Evolutionary conservation across 2,113 vertebrate species (phyloP).

Genomic region (Tachysurus vachellii): DNA sequence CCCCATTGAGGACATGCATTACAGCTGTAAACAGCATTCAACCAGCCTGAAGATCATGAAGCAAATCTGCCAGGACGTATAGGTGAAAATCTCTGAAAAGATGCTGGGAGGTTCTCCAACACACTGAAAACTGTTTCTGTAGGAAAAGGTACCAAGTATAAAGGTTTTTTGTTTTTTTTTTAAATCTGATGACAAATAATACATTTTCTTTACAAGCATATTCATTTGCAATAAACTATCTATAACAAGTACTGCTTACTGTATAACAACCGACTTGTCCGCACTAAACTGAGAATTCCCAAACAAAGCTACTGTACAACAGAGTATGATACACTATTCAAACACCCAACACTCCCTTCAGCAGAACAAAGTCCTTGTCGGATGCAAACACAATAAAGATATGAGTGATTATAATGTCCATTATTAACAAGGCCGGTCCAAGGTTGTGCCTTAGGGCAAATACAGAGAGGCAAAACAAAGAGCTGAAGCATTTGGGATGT

Average conservation of each 20-base stretch:
- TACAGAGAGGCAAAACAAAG: not conserved
- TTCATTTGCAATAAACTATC: not conserved
- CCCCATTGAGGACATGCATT: not conserved
- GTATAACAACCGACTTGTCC: not conserved
- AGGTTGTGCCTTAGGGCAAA: not conserved
- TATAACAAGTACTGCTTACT: not conserved
- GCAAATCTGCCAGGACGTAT: not conserved
- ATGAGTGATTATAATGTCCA: not conserved
- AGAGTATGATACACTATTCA: not conserved
- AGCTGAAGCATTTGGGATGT: not conserved
- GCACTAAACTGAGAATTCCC: not conserved
- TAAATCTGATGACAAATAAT: not conserved
- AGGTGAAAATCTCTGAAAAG: not conserved
- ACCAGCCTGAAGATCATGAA: not conserved
- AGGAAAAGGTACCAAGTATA: not conserved
- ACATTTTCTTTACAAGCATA: not conserved
- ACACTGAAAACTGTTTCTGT: not conserved
- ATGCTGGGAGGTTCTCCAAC: not conserved
- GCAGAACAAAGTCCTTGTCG: slow-evolving; percentile 33
- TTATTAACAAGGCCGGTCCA: not conserved
- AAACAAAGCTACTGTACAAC: not conserved
- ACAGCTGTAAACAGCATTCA: not conserved
- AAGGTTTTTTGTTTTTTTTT: not conserved
- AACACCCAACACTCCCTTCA: not conserved
- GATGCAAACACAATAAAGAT: slow-evolving; percentile 33